Conservation (phyloP, 2,888 invertebrate genomes). For the Clistopyga incitator region DNA sequence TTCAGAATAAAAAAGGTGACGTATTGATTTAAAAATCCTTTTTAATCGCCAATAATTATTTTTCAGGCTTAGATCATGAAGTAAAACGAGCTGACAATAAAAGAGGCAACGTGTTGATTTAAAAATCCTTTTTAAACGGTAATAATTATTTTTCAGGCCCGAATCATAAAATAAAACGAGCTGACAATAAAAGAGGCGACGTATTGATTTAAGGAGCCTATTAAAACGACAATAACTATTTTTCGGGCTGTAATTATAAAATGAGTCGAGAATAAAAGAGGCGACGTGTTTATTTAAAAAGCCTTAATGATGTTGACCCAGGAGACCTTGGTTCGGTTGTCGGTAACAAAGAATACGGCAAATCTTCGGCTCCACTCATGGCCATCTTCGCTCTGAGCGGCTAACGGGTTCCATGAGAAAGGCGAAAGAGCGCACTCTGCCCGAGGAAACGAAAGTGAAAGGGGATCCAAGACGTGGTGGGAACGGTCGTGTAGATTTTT, state of each 20-base stretch:
- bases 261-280: not conserved
- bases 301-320: slow-evolving; percentile 14
- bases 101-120: too few relatives aligned
- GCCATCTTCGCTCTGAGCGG: slow-evolving; percentile 39
- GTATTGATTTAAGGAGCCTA: too few relatives aligned
- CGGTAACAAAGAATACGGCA: slow-evolving; percentile 54
- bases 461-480: slow-evolving; percentile 46
- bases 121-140: too few relatives aligned
- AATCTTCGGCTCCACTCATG: slow-evolving; percentile 51
- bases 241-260: not conserved
- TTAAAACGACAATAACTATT: too few relatives aligned
- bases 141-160: too few relatives aligned
- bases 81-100: too few relatives aligned
- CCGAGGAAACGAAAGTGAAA: slow-evolving; percentile 67
- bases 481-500: slow-evolving; percentile 1
- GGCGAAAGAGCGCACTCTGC: slow-evolving; percentile 52
- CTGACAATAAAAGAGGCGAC: too few relatives aligned
- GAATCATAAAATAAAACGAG: too few relatives aligned
- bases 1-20: too few relatives aligned
- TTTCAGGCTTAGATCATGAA: too few relatives aligned
- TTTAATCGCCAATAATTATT: too few relatives aligned
- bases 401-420: slow-evolving; percentile 38
- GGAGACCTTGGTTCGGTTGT: slow-evolving; percentile 52
- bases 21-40: too few relatives aligned
- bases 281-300: slow-evolving; percentile 1